Base-by-base conservation (phyloP, 1,140 invertebrate genomes). In the Cotesia typhae region DNA sequence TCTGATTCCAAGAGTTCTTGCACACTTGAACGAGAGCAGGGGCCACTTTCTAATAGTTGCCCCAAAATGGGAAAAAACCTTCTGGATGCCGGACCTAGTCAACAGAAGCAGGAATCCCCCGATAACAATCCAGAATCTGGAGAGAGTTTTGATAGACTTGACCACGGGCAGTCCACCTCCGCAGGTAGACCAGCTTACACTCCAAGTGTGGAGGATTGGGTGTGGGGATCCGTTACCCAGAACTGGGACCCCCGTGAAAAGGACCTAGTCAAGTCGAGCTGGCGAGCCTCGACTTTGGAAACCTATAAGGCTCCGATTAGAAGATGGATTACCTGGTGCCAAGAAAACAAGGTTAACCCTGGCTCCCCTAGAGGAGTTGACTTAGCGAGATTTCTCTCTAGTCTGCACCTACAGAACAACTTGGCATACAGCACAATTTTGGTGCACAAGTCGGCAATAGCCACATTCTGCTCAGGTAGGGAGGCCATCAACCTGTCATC, bases 1-100 rank as follows among this genome's bases (percentile, higher is more conserved):
- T 67, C 76, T 84, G 12, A 80, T 85, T 4, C 80, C 82, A 2
- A 74, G 75, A 70, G 75, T 83, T 0, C 63, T 85, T 10, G 59
- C 20, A 0, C 82, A 85, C 36, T 75, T 83, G n/a, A 83, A 83
- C 73, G 57, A 55, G 41, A 71, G 78, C 7, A 53, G 35, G 17
- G 64, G 70, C 10, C 10, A 17, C 12, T 72, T 60, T 12, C 70
- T 72, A 1, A 0, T 72, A 51, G 41, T 67, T 17, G 70, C 64
- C 10, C 52, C 63, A 5, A 17, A n/a, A 12, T 67, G 70, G 64
- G 64, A 72, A 7, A 52, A 67, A 7, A 72, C 70, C 53, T 74
- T 72, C 66, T 65, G 35, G 52, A 52, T 52, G 37, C 9, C 70
- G 38, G 70, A 71, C 37, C 51, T 71, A 10, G 4, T 7, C 47